Evolutionary conservation across 30 jellyfish, hydroid and myxozoan genomes (phyloP), one percentile per base, ranked within the genome.

Genomic region (Phacellophora camtschatica): DNA sequence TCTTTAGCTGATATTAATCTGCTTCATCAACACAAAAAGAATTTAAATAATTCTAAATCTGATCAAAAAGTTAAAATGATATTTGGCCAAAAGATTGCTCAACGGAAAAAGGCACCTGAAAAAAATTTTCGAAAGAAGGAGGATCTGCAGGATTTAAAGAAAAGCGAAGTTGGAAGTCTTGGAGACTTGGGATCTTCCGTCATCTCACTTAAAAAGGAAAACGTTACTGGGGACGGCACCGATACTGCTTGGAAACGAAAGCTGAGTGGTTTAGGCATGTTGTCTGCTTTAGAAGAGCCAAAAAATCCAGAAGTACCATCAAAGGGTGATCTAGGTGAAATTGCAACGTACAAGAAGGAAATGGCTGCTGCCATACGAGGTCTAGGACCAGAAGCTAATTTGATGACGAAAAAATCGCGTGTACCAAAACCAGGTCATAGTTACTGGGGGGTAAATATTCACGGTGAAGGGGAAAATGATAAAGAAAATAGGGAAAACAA

Each of bases 361-460:
- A 39, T 77, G 35, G 79, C 90, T 1, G 90, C 82, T 6, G 90
- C 90, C 10, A 45, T 77, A 1, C 62, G 32, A 77, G 90, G 82
- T 35, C 48, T 77, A 42, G 90, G 90, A 28, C 74, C 82, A 4
- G 82, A 65, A 11, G 81, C 90, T 9, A 74, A 42, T 28, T 11
- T 74, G 37, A 68, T 62, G 67, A 6, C 57, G 56, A 77, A 77
- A 74, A 77, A 77, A 45, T 77, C 90, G 15, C 73, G 74, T 0
- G 90, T 77, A 27, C 90, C 90, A 6, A 77, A 30, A 53, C 90
- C 90, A 11, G 61, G 32, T 2, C 55, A 34, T 3, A 66, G 70
- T 4, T 77, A 61, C 39, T 77, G 90, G 90, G 90, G 90, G 12
- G 61, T 77, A 43, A 65, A 77, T 77, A n/a, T n/a, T n/a, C n/a